Conservation (phyloP, 2,797 vertebrate genomes). For the Clamator glandarius region DNA sequence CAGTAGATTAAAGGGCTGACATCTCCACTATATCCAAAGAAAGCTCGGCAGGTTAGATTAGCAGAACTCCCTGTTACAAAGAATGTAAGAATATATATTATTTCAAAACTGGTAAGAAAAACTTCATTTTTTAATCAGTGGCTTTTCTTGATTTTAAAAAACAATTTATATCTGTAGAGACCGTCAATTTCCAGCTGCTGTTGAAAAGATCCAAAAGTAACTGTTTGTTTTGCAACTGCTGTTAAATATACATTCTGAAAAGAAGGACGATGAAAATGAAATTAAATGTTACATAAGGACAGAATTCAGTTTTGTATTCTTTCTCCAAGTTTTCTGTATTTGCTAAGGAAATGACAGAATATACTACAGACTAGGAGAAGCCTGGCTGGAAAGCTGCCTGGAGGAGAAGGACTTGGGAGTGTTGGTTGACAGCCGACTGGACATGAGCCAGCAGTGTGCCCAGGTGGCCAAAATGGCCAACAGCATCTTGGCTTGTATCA, state of each 20-base stretch:
- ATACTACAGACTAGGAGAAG: too few species aligned
- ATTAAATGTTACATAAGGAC: background rate
- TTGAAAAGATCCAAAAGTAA: background rate
- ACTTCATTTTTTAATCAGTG: background rate
- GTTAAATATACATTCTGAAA: background rate
- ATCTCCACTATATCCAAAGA: conserved; percentile 96
- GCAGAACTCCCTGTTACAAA: conserved; percentile 85
- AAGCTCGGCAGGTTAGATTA: conserved; percentile 96
- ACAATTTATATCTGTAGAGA: background rate
- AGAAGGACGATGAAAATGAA: background rate
- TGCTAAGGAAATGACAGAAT: background rate
- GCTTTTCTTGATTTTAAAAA: conserved; percentile 8
- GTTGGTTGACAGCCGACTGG: too few species aligned
- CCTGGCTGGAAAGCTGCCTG: too few species aligned
- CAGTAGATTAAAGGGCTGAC: conserved; percentile 96
- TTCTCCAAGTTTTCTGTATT: background rate
- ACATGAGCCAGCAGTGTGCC: too few species aligned
- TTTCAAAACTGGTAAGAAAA: background rate
- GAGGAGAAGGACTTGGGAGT: too few species aligned
- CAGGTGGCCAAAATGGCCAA: too few species aligned
- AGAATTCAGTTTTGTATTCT: background rate
- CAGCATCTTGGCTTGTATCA: too few species aligned
- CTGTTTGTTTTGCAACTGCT: background rate
- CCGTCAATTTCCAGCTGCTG: background rate
- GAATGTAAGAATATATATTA: conserved; percentile 46